A percentile compares a stretch with the other conserved stretches of the same genome.
Conservation (phyloP, 2,113 vertebrate species). For the Geococcyx californianus region DNA sequence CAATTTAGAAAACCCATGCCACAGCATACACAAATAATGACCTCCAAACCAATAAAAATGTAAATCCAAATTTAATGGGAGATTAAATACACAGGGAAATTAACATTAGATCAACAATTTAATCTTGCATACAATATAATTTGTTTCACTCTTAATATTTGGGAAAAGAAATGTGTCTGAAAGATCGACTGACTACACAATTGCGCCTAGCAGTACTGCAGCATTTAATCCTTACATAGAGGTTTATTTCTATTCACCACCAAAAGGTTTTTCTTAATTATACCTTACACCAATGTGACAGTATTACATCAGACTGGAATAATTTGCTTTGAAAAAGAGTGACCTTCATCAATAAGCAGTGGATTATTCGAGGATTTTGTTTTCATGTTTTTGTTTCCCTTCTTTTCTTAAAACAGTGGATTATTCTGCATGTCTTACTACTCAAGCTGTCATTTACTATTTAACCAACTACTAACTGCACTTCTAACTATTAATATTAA, state of each 20-base stretch:
- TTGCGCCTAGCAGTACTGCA: not conserved
- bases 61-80: conserved; percentile 69
- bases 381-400: not conserved
- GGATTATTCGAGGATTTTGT: not conserved
- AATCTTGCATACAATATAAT: not conserved
- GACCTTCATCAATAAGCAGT: not conserved
- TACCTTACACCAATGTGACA: not conserved
- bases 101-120: conserved; percentile 60
- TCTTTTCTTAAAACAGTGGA: accelerated
- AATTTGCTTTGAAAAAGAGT: not conserved
- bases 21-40: conserved; percentile 47
- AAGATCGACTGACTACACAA: not conserved
- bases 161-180: not conserved
- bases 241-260: not conserved
- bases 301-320: not conserved
- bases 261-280: not conserved
- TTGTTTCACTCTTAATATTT: conserved; percentile 1
- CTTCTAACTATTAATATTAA: not conserved
- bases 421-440: not conserved
- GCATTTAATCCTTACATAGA: not conserved
- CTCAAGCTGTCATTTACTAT: not conserved
- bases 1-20: conserved; percentile 55
- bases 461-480: not conserved
- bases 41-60: conserved; percentile 69
- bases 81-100: conserved; percentile 60